Conservation (phyloP, 2,113 vertebrate species). For the Chrysochloris asiatica region DNA sequence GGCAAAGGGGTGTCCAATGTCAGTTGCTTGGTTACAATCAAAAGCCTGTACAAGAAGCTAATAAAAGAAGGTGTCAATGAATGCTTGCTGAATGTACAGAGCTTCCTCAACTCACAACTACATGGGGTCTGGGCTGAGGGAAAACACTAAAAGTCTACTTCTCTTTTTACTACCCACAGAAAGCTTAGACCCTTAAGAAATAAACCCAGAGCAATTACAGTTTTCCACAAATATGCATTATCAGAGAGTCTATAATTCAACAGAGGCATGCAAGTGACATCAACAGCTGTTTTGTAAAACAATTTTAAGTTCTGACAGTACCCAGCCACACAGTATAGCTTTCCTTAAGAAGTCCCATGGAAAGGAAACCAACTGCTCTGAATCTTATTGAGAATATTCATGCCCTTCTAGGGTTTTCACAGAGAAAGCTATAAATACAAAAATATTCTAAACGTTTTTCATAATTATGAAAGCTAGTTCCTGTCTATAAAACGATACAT, state of each 20-base stretch:
- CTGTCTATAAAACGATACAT: slow-evolving; percentile 13
- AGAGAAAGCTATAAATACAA: slow-evolving; percentile 41
- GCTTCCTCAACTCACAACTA: background rate
- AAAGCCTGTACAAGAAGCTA: slow-evolving; percentile 68
- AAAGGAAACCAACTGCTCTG: slow-evolving; percentile 23
- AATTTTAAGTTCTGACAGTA: slow-evolving; percentile 44
- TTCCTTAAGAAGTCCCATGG: background rate
- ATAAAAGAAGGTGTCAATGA: too few relatives aligned
- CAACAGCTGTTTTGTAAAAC: slow-evolving; percentile 57
- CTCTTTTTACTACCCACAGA: slow-evolving; percentile 8
- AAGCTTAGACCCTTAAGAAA: background rate
- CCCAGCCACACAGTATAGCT: background rate
- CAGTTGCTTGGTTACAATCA: slow-evolving; percentile 79
- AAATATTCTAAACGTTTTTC: slow-evolving; percentile 9
- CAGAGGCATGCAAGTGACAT: background rate
- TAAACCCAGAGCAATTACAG: background rate
- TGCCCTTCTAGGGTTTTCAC: background rate
- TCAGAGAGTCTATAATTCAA: background rate
- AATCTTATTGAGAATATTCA: background rate
- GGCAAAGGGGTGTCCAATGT: slow-evolving; percentile 80
- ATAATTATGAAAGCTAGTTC: slow-evolving; percentile 21
- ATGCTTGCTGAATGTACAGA: background rate
- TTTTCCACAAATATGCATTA: background rate
- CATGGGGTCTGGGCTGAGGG: background rate
- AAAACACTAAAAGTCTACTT: slow-evolving; percentile 32